These are phyloP conservation scores for Chironomus riparius DNA, from an alignment of 2,888 invertebrate genomes.

Conservation along the genomic window DNA sequence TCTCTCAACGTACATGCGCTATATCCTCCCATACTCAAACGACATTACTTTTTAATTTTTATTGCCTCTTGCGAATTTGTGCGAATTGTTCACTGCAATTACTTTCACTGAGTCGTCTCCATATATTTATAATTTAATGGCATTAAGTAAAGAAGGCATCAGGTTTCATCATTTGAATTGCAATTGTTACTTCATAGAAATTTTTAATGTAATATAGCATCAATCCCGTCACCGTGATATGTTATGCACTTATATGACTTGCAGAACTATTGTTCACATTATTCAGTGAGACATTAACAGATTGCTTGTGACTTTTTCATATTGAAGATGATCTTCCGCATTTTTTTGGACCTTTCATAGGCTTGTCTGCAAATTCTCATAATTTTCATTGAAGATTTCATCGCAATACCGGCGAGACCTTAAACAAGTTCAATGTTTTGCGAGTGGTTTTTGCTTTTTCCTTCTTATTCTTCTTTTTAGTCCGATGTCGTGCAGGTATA, in stretches of 20 bases:
- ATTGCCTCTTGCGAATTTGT: not conserved
- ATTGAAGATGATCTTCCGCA: conserved; percentile 1
- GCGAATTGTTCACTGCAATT: not conserved
- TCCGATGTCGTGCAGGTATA: not conserved
- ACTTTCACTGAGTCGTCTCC: not conserved
- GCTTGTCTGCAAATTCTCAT: not conserved
- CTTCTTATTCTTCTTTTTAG: not conserved
- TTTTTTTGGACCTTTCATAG: not conserved
- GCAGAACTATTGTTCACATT: not conserved
- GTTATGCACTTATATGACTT: not conserved
- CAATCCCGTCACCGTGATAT: not conserved
- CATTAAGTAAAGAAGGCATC: not conserved
- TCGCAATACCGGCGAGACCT: not conserved
- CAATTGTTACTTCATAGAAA: not conserved
- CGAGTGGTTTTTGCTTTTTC: not conserved
- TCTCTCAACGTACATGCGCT: too few species aligned
- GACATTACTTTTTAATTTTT: too few species aligned
- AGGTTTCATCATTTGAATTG: not conserved
- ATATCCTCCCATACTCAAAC: too few species aligned
- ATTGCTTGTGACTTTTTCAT: not conserved
- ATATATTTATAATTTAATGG: not conserved
- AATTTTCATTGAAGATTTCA: not conserved
- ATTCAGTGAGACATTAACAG: not conserved
- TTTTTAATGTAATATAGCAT: not conserved
- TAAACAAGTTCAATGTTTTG: conserved; percentile 3